Base-by-base conservation (phyloP, 2,113 vertebrate genomes). In the Pelecanus crispus region DNA sequence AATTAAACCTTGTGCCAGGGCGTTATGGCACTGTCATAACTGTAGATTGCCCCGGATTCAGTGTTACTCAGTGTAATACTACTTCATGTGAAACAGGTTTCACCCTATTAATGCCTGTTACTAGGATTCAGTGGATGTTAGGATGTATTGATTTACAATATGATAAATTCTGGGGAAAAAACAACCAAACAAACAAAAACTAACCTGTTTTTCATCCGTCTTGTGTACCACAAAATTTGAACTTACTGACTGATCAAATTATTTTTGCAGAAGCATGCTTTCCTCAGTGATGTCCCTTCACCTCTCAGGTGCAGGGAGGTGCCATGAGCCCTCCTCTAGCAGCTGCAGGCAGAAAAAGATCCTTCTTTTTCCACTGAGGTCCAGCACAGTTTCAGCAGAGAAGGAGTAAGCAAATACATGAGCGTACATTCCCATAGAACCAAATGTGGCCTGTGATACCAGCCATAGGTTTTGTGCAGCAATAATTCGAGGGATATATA, bases 321-420 rank as follows among this genome's bases (percentile, higher is more conserved):
- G 63, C 74, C 19, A 1, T 26, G 42, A 91, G 40, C 7, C 52
- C 56, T 81, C 55, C 85, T 95, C 93, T 92, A 90, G 91, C 31
- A 65, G 82, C 88, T 82, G 80, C 26, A 65, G 86, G 29, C 28
- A 73, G 66, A 90, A 92, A 58, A 34, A 0, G 0, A 29, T 36
- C 0, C 4, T 22, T 50, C 10, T 81, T 81, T 71, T n/a, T 11
- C 44, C 31, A 16, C 44, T 14, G 32, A 38, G n/a, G 13, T 31
- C 32, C 44, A 40, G 26, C 9, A 1, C 45, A n/a, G 9, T 88
- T 87, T 53, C 36, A 81, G 16, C 31, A 36, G 31, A 52, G 44
- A 22, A 52, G 19, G 52, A 36, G 28, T 21, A 31, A 50, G 15
- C 19, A 73, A 42, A 31, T 56, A 9, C 6, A 74, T 1, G 2